phyloP scores from a whole-genome alignment of 2,113 vertebrate species.

The Pterocles orientalis region DNA sequence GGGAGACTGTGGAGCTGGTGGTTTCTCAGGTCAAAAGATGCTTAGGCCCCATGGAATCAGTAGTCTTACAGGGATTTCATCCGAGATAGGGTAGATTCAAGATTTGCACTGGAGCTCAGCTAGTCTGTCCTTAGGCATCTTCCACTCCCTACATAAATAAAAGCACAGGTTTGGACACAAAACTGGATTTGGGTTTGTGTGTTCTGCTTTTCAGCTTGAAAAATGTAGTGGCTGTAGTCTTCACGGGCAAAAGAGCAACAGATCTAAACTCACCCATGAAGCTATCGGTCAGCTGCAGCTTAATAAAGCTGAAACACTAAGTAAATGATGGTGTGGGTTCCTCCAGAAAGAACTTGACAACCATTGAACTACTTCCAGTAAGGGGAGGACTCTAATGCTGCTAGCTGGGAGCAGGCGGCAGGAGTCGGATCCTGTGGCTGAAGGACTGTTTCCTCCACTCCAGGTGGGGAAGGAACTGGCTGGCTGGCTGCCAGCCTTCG shows the following conservation, averaged over 20 bases:
- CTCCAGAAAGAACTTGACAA: neutral
- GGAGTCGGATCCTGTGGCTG: neutral
- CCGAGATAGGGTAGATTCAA: neutral
- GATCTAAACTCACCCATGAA: neutral
- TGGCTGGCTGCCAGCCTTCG: neutral
- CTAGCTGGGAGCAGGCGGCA: neutral
- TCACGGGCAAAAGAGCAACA: neutral
- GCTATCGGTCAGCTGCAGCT: neutral
- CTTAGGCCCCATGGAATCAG: neutral
- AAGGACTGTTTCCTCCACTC: neutral
- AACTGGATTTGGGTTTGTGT: neutral
- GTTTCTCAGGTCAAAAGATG: neutral
- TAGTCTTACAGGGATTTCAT: neutral
- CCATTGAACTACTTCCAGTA: neutral
- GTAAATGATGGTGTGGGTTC: neutral
- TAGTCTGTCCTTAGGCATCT: neutral
- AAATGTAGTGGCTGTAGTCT: neutral
- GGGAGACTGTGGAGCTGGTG: neutral
- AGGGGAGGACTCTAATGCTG: neutral
- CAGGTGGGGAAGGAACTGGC: neutral
- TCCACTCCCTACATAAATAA: neutral
- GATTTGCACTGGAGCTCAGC: neutral
- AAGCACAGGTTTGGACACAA: neutral
- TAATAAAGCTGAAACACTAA: neutral
- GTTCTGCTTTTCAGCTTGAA: neutral